These are phyloP conservation scores for Caenorhabditis briggsae DNA, from an alignment of 1,140 invertebrate genomes.

Conservation along the genomic window DNA sequence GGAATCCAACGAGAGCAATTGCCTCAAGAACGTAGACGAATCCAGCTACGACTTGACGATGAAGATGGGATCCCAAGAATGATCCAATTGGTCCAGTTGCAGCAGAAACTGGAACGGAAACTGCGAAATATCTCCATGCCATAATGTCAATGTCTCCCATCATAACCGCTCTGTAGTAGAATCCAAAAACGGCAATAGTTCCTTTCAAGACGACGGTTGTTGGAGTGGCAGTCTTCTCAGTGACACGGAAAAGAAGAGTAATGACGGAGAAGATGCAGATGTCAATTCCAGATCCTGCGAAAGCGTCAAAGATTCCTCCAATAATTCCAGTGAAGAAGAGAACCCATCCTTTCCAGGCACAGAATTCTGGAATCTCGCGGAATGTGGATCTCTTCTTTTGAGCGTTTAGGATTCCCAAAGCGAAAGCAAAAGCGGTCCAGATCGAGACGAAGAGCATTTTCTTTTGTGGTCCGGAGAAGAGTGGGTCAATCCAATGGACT, in stretches of 20 bases:
- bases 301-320: constrained; percentile 75
- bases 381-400: constrained; percentile 72
- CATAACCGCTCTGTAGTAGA: constrained; percentile 76
- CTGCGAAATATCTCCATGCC: constrained; percentile 75
- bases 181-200: constrained; percentile 71
- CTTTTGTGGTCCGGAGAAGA: constrained; percentile 68
- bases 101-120: constrained; percentile 74
- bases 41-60: constrained; percentile 73
- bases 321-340: constrained; percentile 71
- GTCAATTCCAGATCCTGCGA: constrained; percentile 74
- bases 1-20: constrained; percentile 74
- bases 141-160: constrained; percentile 74
- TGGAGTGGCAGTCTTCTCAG: constrained; percentile 72
- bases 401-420: constrained; percentile 71
- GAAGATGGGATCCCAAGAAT: constrained; percentile 77
- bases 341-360: constrained; percentile 68
- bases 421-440: constrained; percentile 75
- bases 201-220: constrained; percentile 64
- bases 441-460: constrained; percentile 76
- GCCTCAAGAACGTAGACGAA: constrained; percentile 75
- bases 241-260: constrained; percentile 76
- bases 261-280: constrained; percentile 74
- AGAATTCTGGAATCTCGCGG: constrained; percentile 69
- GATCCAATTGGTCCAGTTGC: constrained; percentile 75
- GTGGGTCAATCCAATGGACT: constrained; percentile 67